These are phyloP conservation scores for Chaitophorus viminalis DNA, from an alignment of 2,888 invertebrate genomes.

Conservation along the genomic window DNA sequence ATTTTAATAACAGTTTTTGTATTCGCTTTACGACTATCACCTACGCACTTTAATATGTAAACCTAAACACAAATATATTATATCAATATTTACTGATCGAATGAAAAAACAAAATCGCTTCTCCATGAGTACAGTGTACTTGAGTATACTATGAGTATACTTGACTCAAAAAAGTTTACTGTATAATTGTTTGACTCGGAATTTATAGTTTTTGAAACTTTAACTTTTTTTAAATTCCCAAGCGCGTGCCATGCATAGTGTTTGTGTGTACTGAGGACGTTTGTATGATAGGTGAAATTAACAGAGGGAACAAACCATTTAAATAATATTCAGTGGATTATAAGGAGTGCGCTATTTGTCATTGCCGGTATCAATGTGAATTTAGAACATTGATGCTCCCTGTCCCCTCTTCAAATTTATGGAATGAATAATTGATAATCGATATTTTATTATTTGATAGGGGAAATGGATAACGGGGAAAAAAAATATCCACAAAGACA, in stretches of 20 bases:
- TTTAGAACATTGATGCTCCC: not conserved
- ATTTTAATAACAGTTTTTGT: not conserved
- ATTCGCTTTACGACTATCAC: too few species aligned
- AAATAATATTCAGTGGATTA: conserved; percentile 21
- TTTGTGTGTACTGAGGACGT: not conserved
- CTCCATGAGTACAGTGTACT: too few species aligned
- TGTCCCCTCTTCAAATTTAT: not conserved
- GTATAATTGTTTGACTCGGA: too few species aligned
- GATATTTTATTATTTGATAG: conserved; percentile 41
- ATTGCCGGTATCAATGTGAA: conserved; percentile 24
- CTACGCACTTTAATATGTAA: not conserved
- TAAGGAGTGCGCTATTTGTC: conserved; percentile 17
- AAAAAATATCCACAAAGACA: not conserved
- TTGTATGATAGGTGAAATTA: conserved; percentile 2
- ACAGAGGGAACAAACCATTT: not conserved
- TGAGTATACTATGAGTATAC: too few species aligned
- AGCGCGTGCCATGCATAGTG: not conserved
- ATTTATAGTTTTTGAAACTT: too few species aligned
- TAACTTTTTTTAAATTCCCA: too few species aligned
- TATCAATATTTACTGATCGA: too few species aligned
- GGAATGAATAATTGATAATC: conserved; percentile 18
- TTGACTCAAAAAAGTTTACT: too few species aligned
- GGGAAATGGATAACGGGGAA: not conserved
- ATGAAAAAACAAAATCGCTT: too few species aligned
- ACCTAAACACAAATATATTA: not conserved